Base-by-base conservation (phyloP, 2,797 vertebrate species). In the Manis pentadactyla region DNA sequence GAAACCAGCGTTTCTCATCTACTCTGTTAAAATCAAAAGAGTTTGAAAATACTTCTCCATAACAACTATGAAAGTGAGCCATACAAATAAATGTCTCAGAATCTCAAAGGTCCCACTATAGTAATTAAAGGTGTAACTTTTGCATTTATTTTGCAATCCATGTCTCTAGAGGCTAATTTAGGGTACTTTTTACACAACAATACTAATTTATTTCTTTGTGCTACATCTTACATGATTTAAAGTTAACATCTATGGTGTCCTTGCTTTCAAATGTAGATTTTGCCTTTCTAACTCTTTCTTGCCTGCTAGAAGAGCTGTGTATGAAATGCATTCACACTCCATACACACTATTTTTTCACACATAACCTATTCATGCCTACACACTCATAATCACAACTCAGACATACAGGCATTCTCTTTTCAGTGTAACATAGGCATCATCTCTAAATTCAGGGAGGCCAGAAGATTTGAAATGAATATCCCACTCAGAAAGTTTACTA, bases 261-360 rank as follows among this genome's bases (percentile, higher is more conserved):
- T 99, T 99, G 98, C 98, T 99, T 99, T 99, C 98, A 98, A 99
- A 98, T 99, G 98, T 98, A 98, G 98, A 99, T 98, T 98, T 98
- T 98, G 97, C 95, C 98, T 98, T 98, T 98, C 98, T 96, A 98
- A 98, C 98, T 98, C 87, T 97, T 98, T 97, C 97, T 98, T 97
- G 91, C 96, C 97, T 10, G 46, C 46, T 46, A 85, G 97, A 97
- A 98, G 95, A 98, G 96, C 95, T 93, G 95, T 93, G 96, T 97
- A 98, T 97, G 93, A 97, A 98, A 98, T 73, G 21, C 64, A 63
- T 81, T 96, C 91, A 90, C 37, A 87, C 31, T 68, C 42, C 89
- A 79, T 13, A 53, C 29, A 31, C 17, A 49, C 66, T 68, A 31
- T 96, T 96, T 92, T 89, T 75, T 63, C 71, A 57, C 27, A 42